Evolutionary conservation across 2,888 invertebrate genomes (phyloP).

Genomic region (Thymelicus sylvestris): DNA sequence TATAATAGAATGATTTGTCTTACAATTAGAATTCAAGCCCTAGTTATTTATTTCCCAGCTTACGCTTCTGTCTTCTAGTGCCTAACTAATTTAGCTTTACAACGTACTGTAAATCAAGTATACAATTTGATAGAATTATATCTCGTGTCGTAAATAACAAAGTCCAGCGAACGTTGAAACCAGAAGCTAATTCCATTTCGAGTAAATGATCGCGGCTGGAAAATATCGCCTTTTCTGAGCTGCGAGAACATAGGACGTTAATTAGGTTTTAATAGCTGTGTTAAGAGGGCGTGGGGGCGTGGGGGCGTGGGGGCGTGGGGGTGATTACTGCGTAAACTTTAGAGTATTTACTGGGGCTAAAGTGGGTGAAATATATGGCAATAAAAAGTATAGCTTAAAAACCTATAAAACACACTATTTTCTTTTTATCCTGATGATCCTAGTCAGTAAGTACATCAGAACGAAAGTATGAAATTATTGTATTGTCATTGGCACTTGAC

Average conservation of each 20-base stretch:
- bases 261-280: conserved; percentile 28
- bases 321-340: not conserved
- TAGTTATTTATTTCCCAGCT: too few relatives aligned
- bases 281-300: not conserved
- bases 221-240: conserved; percentile 26
- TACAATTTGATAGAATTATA: conserved; percentile 28
- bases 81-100: conserved; percentile 13
- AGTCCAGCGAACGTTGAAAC: conserved; percentile 27
- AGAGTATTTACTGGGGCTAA: not conserved
- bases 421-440: too few relatives aligned
- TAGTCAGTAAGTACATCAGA: too few relatives aligned
- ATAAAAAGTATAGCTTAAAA: not conserved
- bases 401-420: too few relatives aligned
- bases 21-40: too few relatives aligned
- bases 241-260: conserved; percentile 12
- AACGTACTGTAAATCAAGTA: conserved; percentile 6
- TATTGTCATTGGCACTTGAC: too few relatives aligned
- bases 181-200: conserved; percentile 36
- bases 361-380: not conserved
- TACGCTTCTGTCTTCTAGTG: conserved; percentile 1
- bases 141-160: conserved; percentile 30
- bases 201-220: conserved; percentile 26
- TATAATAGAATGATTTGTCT: too few relatives aligned
- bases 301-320: not conserved
- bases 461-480: too few relatives aligned